A percentile compares a stretch with the other conserved stretches of the same genome.
phyloP scores from a whole-genome alignment of 30 jellyfish, hydroid and myxozoan genomes.

The Hydractinia symbiolongicarpus region DNA sequence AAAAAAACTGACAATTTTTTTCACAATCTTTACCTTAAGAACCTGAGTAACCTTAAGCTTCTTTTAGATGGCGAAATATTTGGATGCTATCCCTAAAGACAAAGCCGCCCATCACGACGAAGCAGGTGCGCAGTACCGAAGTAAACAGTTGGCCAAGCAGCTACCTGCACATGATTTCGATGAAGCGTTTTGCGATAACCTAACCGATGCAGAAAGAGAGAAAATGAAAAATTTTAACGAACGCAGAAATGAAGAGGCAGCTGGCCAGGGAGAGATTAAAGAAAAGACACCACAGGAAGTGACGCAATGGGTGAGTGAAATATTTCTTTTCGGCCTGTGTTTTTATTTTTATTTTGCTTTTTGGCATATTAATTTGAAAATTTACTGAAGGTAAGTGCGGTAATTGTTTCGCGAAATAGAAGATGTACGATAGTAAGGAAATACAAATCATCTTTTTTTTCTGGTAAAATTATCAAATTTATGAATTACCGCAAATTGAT shows the following conservation, averaged over 20 bases:
- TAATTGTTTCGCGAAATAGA: no score
- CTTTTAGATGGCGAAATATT: conserved; percentile 62
- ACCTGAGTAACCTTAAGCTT: background rate
- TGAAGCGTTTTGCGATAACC: conserved; percentile 59
- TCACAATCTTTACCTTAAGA: background rate
- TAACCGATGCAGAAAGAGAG: conserved; percentile 65
- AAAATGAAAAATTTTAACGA: conserved; percentile 69
- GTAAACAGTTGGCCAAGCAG: conserved; percentile 70
- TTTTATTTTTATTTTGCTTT: no score
- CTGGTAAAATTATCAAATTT: no score
- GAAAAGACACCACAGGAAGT: conserved; percentile 51
- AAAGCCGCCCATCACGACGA: conserved; percentile 79
- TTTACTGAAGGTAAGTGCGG: no score
- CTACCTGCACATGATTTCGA: conserved; percentile 93
- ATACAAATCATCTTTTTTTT: no score
- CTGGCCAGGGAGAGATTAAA: conserved; percentile 92
- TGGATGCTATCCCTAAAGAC: conserved; percentile 88
- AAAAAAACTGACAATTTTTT: background rate
- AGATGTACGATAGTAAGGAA: no score
- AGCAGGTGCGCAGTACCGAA: conserved; percentile 78
- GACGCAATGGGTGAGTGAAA: conserved; percentile 68
- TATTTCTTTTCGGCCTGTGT: background rate
- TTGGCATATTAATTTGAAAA: no score
- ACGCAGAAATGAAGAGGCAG: conserved; percentile 78
- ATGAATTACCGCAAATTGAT: no score